Evolutionary conservation across 2,888 invertebrate species (phyloP), one percentile per base, ranked within the genome.

Genomic region (Drosophila koepferae): DNA sequence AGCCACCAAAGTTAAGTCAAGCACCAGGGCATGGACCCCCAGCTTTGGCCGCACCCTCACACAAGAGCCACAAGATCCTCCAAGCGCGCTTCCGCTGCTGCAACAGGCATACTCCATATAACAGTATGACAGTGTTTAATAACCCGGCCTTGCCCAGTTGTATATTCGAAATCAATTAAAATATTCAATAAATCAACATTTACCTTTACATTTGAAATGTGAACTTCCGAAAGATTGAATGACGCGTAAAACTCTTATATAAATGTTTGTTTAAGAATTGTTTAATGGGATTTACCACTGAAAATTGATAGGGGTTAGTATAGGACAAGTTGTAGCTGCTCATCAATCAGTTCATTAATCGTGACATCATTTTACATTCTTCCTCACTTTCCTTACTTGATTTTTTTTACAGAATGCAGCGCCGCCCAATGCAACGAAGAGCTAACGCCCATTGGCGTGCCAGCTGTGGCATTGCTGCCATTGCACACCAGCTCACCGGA

Each of bases 401-500:
- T 23, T 23, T 23, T 3, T 4, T 59, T 46, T 65, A 72, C 71
- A 93, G 93, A 93, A 81, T 92, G 92, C 84, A 90, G 84, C 79
- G 90, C 92, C 63, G 85, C 89, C 18, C 92, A 92, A 81, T 92
- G 92, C 70, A 91, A 89, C 63, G 93, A 92, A 78, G 92, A 93
- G 58, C 74, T 91, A 51, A 82, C 91, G 69, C 89, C 92, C 54
- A 81, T 93, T 43, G 92, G 91, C 18, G 92, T 93, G 40, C 92
- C 93, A 34, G 90, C 93, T 36, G 91, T 93, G 64, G 94, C 91
- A 92, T 93, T 73, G 51, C 71, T 93, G 71, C 94, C 86, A 87
- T 90, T 79, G 74, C 92, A 93, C 72, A 92, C 92, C 71, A 92
- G 91, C 68, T 93, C 93, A 64, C 94, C 95, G 31, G 93, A 93